Evolutionary conservation across 2,113 vertebrate species (phyloP).

Genomic region (Myrmecobius fasciatus): DNA sequence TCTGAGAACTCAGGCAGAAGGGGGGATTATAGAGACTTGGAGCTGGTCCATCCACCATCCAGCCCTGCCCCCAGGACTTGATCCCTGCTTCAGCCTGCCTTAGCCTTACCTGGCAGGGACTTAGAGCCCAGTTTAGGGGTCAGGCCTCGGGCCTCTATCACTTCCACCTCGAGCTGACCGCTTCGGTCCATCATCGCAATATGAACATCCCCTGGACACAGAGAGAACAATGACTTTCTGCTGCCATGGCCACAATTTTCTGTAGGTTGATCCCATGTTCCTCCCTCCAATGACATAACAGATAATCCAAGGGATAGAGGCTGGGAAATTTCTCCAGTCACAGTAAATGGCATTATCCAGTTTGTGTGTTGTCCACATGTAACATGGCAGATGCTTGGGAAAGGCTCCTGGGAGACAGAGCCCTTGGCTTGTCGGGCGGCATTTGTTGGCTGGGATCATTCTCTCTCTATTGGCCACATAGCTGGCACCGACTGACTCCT

Average conservation of each 20-base stretch:
- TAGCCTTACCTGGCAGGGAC: slow-evolving; percentile 90
- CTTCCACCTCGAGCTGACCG: slow-evolving; percentile 96
- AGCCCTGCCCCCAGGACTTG: fast-evolving
- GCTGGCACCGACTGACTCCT: not conserved
- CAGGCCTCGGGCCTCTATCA: slow-evolving; percentile 95
- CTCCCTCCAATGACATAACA: not conserved
- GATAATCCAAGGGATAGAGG: slow-evolving; percentile 19
- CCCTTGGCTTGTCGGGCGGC: too few relatives aligned
- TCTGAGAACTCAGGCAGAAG: not conserved
- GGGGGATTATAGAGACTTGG: not conserved
- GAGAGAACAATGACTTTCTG: fast-evolving
- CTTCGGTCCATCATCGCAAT: slow-evolving; percentile 92
- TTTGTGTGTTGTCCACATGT: not conserved
- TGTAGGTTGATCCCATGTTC: slow-evolving; percentile 13
- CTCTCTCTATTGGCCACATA: too few relatives aligned
- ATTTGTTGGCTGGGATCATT: too few relatives aligned
- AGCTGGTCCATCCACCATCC: not conserved
- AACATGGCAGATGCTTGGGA: not conserved
- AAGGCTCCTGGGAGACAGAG: not conserved
- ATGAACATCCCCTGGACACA: slow-evolving; percentile 91
- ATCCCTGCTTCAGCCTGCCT: not conserved
- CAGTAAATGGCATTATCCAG: not conserved
- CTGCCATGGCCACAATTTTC: not conserved
- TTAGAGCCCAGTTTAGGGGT: slow-evolving; percentile 95
- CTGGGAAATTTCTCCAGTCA: not conserved